phyloP scores from a whole-genome alignment of 2,888 invertebrate genomes.

The Athripsodes cinereus region DNA sequence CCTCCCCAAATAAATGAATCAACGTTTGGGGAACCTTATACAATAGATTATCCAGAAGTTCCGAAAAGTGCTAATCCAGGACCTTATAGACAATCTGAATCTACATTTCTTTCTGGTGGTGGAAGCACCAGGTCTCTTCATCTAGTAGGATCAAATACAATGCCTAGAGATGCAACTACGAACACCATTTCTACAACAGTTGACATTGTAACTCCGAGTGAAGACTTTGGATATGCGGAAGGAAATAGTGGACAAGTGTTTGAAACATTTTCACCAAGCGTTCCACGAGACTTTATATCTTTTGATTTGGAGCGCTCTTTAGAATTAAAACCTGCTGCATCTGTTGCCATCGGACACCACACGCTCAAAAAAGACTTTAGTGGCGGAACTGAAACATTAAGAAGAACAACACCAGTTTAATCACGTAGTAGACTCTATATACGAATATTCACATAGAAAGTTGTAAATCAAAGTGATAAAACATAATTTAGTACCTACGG shows the following conservation, averaged over 20 bases:
- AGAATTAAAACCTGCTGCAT: constrained; percentile 35
- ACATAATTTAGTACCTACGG: too few relatives aligned
- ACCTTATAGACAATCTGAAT: constrained; percentile 30
- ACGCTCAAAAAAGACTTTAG: constrained; percentile 40
- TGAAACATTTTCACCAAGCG: constrained; percentile 52
- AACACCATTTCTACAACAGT: constrained; percentile 64
- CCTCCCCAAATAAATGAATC: constrained; percentile 56
- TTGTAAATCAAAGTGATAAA: too few relatives aligned
- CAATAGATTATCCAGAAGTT: constrained; percentile 36
- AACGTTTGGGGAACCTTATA: constrained; percentile 41
- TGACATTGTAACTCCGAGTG: constrained; percentile 46
- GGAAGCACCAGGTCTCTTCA: constrained; percentile 26
- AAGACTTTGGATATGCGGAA: constrained; percentile 32
- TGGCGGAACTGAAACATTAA: constrained; percentile 21
- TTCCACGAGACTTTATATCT: constrained; percentile 59
- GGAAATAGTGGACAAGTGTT: constrained; percentile 14
- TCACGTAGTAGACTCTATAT: neutral
- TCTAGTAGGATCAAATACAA: constrained; percentile 25
- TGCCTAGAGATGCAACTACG: constrained; percentile 60
- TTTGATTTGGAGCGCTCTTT: constrained; percentile 58
- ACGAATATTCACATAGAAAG: neutral
- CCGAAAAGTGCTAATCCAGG: constrained; percentile 49
- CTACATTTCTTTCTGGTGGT: constrained; percentile 11
- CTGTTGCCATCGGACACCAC: constrained; percentile 36
- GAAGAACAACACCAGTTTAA: constrained; percentile 26